Evolutionary conservation across 2,888 invertebrate species (phyloP).

Genomic region (Acanthosoma haemorrhoidale): DNA sequence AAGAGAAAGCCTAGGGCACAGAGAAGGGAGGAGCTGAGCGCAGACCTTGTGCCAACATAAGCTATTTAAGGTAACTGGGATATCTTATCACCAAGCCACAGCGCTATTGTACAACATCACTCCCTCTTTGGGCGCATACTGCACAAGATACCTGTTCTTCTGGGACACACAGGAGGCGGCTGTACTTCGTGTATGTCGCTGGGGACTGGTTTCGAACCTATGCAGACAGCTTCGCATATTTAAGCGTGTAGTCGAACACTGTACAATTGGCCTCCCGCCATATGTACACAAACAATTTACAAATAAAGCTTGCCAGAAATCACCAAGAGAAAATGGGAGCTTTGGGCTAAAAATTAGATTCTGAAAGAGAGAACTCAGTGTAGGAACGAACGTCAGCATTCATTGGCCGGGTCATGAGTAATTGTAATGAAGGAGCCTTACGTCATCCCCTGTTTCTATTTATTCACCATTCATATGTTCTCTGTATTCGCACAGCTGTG

Average conservation of each 20-base stretch:
- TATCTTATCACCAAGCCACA: not conserved
- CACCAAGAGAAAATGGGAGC: no score
- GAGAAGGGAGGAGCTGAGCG: not conserved
- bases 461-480: not conserved
- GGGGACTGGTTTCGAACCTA: no score
- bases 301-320: no score
- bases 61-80: constrained; percentile 9
- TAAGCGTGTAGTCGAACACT: no score
- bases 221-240: no score
- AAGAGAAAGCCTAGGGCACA: constrained; percentile 11
- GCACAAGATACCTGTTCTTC: not conserved
- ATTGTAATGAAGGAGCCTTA: not conserved
- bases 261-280: no score
- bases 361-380: no score
- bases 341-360: not conserved
- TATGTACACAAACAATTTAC: no score
- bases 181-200: no score
- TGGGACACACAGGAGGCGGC: no score
- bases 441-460: not conserved
- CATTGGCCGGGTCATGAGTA: not conserved
- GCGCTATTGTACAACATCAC: not conserved
- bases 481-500: no score
- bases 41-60: not conserved
- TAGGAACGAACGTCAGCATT: no score
- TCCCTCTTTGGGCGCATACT: not conserved